Percentiles rank a stretch among this genome's conserved stretches.
These are phyloP conservation scores for Gadopsis marmoratus DNA, from an alignment of 2,797 vertebrate species.

Conservation along the genomic window DNA sequence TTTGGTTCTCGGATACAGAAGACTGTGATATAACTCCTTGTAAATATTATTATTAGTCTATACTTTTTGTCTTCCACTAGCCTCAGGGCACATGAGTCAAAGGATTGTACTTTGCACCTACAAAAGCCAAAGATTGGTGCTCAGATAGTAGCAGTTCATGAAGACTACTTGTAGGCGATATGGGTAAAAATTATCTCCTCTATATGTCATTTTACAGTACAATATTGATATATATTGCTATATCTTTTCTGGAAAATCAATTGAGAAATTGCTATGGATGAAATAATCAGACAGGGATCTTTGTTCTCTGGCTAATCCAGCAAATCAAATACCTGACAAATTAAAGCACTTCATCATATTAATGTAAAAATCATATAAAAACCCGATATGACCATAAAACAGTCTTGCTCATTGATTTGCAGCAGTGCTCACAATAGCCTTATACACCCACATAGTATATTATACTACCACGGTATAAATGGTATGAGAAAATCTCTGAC, in stretches of 20 bases:
- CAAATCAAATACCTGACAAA: slow-evolving; percentile 36
- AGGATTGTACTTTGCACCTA: background rate
- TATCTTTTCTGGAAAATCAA: background rate
- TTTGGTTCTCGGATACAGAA: background rate
- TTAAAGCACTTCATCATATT: slow-evolving; percentile 42
- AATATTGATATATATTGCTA: background rate
- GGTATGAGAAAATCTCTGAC: background rate
- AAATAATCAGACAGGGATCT: slow-evolving; percentile 10
- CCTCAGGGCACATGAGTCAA: background rate
- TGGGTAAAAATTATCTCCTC: background rate
- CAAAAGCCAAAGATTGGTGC: background rate
- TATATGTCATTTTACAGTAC: background rate
- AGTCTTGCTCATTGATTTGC: slow-evolving; percentile 32
- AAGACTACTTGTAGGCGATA: background rate
- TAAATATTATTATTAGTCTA: background rate
- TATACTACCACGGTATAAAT: background rate
- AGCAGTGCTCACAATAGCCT: background rate
- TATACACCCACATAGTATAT: slow-evolving; percentile 7
- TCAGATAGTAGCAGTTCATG: background rate
- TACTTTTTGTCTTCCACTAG: too few species aligned
- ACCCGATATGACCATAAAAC: slow-evolving; percentile 44
- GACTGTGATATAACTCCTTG: background rate
- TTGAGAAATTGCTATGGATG: background rate
- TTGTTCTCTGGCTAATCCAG: slow-evolving; percentile 23
- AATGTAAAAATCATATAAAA: slow-evolving; percentile 27